Conservation (phyloP, 2,888 invertebrate genomes). For the Adelphocoris suturalis region DNA sequence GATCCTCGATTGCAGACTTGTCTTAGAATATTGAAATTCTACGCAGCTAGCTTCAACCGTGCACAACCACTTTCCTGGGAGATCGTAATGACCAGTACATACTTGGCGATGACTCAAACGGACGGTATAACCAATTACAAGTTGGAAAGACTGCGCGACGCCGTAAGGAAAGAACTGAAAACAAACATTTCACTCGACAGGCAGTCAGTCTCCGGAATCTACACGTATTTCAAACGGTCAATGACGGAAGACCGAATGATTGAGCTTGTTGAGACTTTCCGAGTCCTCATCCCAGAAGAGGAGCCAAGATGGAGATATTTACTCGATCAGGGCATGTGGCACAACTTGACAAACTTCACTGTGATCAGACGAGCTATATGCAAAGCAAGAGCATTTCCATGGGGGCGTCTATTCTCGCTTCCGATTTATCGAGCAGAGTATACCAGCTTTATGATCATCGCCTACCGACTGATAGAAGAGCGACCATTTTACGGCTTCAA, state of each 20-base stretch:
- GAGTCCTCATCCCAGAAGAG: neutral
- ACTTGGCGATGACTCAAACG: neutral
- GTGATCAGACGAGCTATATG: neutral
- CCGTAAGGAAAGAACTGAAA: neutral
- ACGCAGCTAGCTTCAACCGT: neutral
- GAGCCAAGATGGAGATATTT: neutral
- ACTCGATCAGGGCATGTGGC: neutral
- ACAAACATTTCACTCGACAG: neutral
- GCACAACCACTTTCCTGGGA: no score
- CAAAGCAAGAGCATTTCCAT: neutral
- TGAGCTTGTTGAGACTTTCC: neutral
- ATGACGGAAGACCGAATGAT: neutral
- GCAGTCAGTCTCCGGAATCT: neutral
- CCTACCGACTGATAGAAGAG: neutral
- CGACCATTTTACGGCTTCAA: neutral
- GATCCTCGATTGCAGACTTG: no score
- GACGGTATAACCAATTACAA: neutral
- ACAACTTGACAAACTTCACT: neutral
- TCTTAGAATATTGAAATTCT: neutral
- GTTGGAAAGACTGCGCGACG: neutral
- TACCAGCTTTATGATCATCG: neutral
- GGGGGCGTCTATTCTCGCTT: neutral
- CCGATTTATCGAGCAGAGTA: neutral
- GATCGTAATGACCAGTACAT: no score
- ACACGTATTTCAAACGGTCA: neutral